Evolutionary conservation across 2,113 vertebrate species (phyloP), one percentile per base, ranked within the genome.

Genomic region (Alligator mississippiensis): DNA sequence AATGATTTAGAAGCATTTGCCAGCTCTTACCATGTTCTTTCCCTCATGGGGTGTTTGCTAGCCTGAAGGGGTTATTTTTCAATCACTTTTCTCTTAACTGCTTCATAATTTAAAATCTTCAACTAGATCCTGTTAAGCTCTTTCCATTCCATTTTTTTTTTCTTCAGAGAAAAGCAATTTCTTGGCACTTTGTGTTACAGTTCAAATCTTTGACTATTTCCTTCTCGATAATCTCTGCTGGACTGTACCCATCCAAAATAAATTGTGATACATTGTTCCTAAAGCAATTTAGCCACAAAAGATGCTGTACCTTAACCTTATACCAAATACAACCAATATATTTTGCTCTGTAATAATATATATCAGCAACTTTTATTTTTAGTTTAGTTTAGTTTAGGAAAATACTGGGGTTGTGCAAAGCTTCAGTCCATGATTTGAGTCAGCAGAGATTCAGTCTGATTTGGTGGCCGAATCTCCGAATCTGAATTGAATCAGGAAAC

Each of bases 71-170:
- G 87, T 91, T 47, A 47, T 87, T 72, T 63, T 89, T 64, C 63
- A 74, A 60, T 89, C 28, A 34, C 3, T 90, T 90, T 92, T 81
- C 83, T 55, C 54, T 77, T 93, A 21, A 21, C 30, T 18, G 80
- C 57, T 22, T 85, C 58, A 16, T 30, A 90, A 81, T 10, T 85
- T 80, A 85, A 93, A 93, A 74, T 6, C 74, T 66, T 81, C 77
- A 25, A 6, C 3, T 0, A 0, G 11, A 68, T 13, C n/a, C 77
- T 78, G 54, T 2, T n/a, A 17, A 10, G 14, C 64, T 64, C 19
- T 27, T 59, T 84, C 22, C 28, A 61, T 27, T 64, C 87, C 83
- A 74, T 82, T 1, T 0, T 82, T 77, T 82, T 1, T 0, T 82
- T 82, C 74, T 84, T 54, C 27, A 68, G 30, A 11, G 17, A 22